Evolutionary conservation across 2,888 invertebrate genomes (phyloP).

Genomic region (Iphiclides podalirius): DNA sequence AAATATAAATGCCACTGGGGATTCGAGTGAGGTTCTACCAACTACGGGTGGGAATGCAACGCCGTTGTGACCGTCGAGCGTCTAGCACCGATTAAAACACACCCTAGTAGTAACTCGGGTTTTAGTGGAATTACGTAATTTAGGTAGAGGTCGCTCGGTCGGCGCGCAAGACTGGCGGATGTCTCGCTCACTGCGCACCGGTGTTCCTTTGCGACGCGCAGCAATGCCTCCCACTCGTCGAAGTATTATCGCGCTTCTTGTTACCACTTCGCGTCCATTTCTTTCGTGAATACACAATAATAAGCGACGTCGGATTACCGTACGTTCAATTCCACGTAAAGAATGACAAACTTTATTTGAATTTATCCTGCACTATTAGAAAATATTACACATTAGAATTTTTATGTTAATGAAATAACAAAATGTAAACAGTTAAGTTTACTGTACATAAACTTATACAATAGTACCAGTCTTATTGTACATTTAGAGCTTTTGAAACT

Average conservation of each 20-base stretch:
- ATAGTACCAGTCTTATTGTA: no score
- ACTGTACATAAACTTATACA: no score
- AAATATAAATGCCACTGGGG: conserved; percentile 41
- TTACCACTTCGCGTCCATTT: conserved; percentile 69
- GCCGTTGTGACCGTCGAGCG: conserved; percentile 54
- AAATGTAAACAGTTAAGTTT: no score
- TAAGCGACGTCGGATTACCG: conserved; percentile 65
- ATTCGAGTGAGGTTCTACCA: conserved; percentile 40
- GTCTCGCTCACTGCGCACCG: conserved; percentile 76
- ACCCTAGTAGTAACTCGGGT: conserved; percentile 61
- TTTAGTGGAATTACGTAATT: conserved; percentile 74
- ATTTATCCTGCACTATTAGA: no score
- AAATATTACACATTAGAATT: no score
- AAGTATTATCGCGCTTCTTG: conserved; percentile 71
- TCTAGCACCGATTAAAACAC: conserved; percentile 59
- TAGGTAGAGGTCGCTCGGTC: conserved; percentile 74
- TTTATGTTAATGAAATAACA: no score
- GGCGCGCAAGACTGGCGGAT: conserved; percentile 77
- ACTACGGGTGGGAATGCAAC: conserved; percentile 40
- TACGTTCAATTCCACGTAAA: conserved; percentile 27
- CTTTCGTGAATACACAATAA: conserved; percentile 48
- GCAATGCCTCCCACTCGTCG: conserved; percentile 69
- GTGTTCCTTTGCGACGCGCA: conserved; percentile 61
- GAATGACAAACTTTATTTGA: conserved; percentile 26
- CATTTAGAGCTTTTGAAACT: no score